Conservation (phyloP, 1,140 invertebrate species). For the Dysdera silvatica region DNA sequence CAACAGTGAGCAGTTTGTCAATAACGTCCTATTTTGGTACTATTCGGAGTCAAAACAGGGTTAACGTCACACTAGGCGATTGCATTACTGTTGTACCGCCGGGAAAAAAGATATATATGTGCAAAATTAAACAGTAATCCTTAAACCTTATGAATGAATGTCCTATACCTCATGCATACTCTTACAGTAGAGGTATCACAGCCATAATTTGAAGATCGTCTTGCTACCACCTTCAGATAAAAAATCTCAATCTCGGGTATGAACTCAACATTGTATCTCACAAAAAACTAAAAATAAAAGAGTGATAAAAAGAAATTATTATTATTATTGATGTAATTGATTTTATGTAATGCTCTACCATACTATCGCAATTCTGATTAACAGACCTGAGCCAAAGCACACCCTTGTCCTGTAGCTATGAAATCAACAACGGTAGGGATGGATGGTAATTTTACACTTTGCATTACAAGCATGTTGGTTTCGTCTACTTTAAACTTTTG, state of each 20-base stretch:
- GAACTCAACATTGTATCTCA: conserved; percentile 12
- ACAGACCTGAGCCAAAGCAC: conserved; percentile 52
- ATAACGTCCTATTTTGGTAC: neutral
- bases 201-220: neutral
- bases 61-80: neutral
- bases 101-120: neutral
- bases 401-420: conserved; percentile 52
- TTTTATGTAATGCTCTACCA: too few species aligned
- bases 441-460: conserved; percentile 42
- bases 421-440: conserved; percentile 48
- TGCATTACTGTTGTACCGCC: neutral
- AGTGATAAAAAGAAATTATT: too few species aligned
- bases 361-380: too few species aligned
- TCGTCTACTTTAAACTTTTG: conserved; percentile 39
- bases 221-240: neutral
- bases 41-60: neutral
- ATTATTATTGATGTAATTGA: too few species aligned
- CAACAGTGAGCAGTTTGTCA: neutral
- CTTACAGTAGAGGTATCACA: conserved; percentile 6
- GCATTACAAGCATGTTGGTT: conserved; percentile 46
- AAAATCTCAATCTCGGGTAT: conserved; percentile 1
- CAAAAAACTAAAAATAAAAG: neutral
- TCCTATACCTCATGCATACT: conserved; percentile 15
- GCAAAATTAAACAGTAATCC: neutral
- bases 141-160: neutral